These are phyloP conservation scores for Mareca strepera DNA, from an alignment of 2,797 vertebrate genomes.

Conservation along the genomic window DNA sequence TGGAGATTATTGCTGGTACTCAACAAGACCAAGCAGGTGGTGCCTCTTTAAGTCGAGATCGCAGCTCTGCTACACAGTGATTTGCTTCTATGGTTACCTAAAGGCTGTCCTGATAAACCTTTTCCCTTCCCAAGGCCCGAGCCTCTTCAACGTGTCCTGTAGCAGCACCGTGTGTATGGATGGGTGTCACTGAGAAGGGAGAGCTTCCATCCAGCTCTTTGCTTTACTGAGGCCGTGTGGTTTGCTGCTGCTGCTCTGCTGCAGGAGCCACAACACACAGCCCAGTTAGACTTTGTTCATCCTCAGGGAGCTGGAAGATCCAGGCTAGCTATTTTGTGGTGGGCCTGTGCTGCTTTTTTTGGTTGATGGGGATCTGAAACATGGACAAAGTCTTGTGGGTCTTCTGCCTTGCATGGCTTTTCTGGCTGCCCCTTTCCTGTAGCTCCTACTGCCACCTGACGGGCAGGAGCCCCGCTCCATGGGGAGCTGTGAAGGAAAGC, in stretches of 20 bases:
- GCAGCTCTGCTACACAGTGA: too few relatives aligned
- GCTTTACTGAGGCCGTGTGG: not conserved
- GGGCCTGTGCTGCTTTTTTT: not conserved
- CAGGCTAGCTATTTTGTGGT: not conserved
- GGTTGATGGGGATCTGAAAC: not conserved
- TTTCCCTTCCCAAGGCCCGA: not conserved
- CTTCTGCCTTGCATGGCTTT: not conserved
- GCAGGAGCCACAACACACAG: not conserved
- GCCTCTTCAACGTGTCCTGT: not conserved
- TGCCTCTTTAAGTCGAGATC: not conserved
- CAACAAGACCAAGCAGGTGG: accelerated
- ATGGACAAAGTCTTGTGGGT: not conserved
- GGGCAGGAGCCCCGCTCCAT: accelerated
- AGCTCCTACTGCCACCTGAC: not conserved
- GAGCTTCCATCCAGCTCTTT: not conserved
- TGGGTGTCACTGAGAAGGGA: not conserved
- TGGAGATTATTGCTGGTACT: not conserved
- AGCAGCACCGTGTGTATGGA: accelerated
- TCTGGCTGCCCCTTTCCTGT: not conserved
- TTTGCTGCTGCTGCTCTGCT: not conserved
- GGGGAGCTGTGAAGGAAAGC: not conserved
- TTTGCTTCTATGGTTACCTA: not conserved
- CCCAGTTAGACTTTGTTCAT: too few relatives aligned
- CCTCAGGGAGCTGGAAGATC: not conserved
- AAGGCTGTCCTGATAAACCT: not conserved